Evolutionary conservation across 2,113 vertebrate genomes (phyloP), one percentile per base, ranked within the genome.

Genomic region (Triplophysa siluroides): DNA sequence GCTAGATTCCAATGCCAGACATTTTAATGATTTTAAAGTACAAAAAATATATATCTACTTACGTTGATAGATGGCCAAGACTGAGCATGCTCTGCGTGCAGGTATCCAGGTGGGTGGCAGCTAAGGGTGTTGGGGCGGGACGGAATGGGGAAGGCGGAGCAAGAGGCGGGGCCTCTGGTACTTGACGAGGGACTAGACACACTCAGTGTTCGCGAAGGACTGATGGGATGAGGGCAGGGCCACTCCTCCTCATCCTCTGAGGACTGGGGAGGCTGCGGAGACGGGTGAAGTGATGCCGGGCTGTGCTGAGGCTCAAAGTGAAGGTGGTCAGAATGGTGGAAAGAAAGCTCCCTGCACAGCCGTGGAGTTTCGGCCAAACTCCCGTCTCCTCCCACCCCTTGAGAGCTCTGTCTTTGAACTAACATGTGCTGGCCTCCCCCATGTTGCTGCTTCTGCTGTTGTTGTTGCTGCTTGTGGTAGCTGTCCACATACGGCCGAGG

Each of bases 41-140:
- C 8, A n/a, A 9, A 58, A 9, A 7, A n/a, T 8, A 19, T 76
- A 16, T 47, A 16, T 14, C 21, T 80, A 90, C 97, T 97, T 89
- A 98, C 97, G 0, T 98, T 98, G 83, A 98, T 98, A 7, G 97
- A 98, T 0, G 97, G 97, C 97, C 97, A 99, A 89, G 97, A 98
- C 93, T 98, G 97, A 41, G 97, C 97, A 43, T 98, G 97, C 82
- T 99, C 97, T 0, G 95, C 87, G 8, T 91, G 89, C 79, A 91
- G 65, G 88, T 93, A 94, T 76, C 85, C 95, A 79, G 87, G 91
- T 14, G 78, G 60, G 94, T 95, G 90, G 94, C 94, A 89, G 94
- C 91, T 21, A 88, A 95, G 90, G 61, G 90, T 94, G 84, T 76
- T 92, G 0, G 94, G 85, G 45, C 93, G 87, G 66, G 95, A 92